Percentiles rank a stretch among this genome's conserved stretches.
phyloP scores from a whole-genome alignment of 2,888 invertebrate genomes.

The Campoplex capitator region DNA sequence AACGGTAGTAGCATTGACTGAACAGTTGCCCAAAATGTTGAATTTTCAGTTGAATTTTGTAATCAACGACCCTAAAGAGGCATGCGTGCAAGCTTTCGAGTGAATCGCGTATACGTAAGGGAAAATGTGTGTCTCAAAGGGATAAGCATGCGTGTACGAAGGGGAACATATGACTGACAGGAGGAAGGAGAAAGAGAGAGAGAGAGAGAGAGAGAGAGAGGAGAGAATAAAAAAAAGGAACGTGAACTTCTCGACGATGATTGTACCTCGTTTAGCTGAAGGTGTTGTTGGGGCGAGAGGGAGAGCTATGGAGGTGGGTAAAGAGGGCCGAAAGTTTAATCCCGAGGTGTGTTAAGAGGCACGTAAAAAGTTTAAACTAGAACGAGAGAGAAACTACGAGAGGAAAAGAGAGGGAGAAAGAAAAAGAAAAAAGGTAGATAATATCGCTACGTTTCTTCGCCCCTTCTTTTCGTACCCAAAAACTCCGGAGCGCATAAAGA shows the following conservation, averaged over 20 bases:
- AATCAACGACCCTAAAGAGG: too few relatives aligned
- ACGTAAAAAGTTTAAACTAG: conserved; percentile 79
- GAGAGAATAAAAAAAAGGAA: neutral
- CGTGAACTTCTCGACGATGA: conserved; percentile 8
- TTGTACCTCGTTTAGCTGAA: conserved; percentile 9
- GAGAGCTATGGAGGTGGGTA: conserved; percentile 67
- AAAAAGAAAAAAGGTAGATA: conserved; percentile 71
- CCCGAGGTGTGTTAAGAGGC: conserved; percentile 72
- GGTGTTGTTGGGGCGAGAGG: neutral
- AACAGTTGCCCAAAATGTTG: too few relatives aligned
- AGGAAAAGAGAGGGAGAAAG: conserved; percentile 12
- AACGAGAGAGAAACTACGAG: conserved; percentile 69
- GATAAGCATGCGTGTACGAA: neutral
- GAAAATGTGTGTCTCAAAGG: too few relatives aligned
- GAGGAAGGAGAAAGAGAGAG: neutral
- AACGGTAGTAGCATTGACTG: too few relatives aligned
- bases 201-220: neutral
- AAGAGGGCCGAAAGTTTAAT: conserved; percentile 76
- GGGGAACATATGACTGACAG: neutral
- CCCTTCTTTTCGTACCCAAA: conserved; percentile 39
- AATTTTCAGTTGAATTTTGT: too few relatives aligned
- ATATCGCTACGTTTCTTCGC: conserved; percentile 64
- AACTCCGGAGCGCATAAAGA: conserved; percentile 64
- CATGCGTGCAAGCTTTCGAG: too few relatives aligned
- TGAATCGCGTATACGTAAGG: too few relatives aligned